Conservation (phyloP, 2,888 invertebrate species). For the Capitulum mitella region DNA sequence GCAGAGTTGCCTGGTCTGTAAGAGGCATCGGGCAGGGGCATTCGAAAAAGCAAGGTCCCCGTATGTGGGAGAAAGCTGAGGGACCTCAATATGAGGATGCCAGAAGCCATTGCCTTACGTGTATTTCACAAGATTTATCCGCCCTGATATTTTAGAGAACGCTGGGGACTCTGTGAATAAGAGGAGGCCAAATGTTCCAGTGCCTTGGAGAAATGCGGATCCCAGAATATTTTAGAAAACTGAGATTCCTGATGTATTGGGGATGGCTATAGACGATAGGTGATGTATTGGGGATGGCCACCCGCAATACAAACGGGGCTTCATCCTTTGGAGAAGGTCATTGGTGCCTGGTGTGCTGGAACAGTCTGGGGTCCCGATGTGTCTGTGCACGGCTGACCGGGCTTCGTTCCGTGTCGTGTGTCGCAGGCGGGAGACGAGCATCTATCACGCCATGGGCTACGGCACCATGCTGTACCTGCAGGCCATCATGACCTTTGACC, state of each 20-base stretch:
- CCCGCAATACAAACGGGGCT: not conserved
- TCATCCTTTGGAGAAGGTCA: not conserved
- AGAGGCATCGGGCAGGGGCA: no score
- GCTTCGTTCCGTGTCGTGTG: no score
- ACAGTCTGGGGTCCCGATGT: not conserved
- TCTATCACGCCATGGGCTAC: constrained; percentile 75
- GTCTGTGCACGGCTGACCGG: constrained; percentile 18
- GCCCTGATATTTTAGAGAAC: no score
- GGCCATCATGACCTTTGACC: constrained; percentile 87
- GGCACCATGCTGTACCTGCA: constrained; percentile 84
- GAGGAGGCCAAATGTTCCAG: no score
- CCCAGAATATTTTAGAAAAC: not conserved
- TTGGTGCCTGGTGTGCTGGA: not conserved
- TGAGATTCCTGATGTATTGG: not conserved
- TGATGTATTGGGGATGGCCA: not conserved
- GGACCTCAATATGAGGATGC: no score
- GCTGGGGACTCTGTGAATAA: not conserved
- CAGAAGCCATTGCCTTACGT: no score
- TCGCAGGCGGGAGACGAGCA: constrained; percentile 12
- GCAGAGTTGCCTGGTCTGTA: no score
- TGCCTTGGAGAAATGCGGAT: not conserved
- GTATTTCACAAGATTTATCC: no score
- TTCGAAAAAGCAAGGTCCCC: no score
- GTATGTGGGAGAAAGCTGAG: no score
- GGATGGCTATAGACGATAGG: not conserved